Percentiles rank a stretch among this genome's conserved stretches.
Evolutionary conservation across 2,797 vertebrate species (phyloP).

Genomic region (Arctocebus calabarensis): DNA sequence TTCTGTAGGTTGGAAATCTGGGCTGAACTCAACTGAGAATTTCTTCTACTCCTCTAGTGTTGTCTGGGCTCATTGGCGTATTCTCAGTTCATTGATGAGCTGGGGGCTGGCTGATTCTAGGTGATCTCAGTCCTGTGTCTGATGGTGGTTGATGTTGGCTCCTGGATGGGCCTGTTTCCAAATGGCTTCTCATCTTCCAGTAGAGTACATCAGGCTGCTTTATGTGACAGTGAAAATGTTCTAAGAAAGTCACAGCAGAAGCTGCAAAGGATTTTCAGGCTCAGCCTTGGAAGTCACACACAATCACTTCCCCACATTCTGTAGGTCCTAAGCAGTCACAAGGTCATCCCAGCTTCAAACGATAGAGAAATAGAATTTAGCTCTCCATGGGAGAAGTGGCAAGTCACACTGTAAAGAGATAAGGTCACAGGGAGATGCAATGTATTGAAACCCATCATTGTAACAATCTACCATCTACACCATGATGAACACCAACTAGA

Average conservation of each 20-base stretch:
- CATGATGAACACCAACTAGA: background rate
- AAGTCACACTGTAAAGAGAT: background rate
- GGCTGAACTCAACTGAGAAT: background rate
- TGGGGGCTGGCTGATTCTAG: background rate
- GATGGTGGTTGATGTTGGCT: background rate
- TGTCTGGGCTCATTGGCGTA: background rate
- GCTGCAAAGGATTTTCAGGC: background rate
- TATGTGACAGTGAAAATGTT: background rate
- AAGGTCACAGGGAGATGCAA: background rate
- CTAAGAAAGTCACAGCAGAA: background rate
- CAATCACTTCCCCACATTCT: constrained; percentile 21
- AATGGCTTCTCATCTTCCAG: background rate
- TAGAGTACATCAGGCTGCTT: background rate
- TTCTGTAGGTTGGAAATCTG: background rate
- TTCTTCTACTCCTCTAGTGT: background rate
- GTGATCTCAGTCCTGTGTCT: background rate
- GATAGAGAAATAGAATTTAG: background rate
- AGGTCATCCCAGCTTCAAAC: background rate
- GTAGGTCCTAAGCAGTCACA: background rate
- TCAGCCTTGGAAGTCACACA: background rate
- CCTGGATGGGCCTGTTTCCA: background rate
- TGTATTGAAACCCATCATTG: background rate
- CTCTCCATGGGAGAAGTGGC: background rate
- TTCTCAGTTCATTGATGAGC: background rate
- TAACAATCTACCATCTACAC: background rate